phyloP scores from a whole-genome alignment of 2,888 invertebrate genomes.

The Agriopis leucophaearia region DNA sequence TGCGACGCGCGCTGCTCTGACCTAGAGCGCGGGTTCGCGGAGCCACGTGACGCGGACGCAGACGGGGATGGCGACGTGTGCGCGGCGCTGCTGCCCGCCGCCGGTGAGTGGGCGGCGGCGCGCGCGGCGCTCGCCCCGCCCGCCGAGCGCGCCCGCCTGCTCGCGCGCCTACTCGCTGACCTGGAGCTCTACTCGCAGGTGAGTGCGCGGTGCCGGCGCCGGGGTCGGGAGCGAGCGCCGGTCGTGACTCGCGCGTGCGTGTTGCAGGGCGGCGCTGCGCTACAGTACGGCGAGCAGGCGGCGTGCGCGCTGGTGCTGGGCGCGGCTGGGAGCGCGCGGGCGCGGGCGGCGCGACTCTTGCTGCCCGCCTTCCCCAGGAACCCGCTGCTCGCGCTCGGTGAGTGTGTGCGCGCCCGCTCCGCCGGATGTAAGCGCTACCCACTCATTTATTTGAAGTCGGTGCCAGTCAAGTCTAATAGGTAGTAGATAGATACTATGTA shows the following conservation, averaged over 20 bases:
- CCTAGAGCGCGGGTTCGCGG: slow-evolving; percentile 52
- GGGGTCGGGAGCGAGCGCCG: slow-evolving; percentile 1
- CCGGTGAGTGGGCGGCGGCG: slow-evolving; percentile 60
- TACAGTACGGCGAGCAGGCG: slow-evolving; percentile 63
- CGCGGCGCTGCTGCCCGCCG: slow-evolving; percentile 55
- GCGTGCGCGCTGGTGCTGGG: slow-evolving; percentile 55
- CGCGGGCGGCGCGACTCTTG: slow-evolving; percentile 43
- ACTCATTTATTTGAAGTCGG: too few species aligned
- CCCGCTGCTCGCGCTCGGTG: slow-evolving; percentile 55
- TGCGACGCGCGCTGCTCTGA: slow-evolving; percentile 57
- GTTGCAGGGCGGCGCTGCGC: slow-evolving; percentile 34
- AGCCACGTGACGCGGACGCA: slow-evolving; percentile 19
- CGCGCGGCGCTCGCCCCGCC: slow-evolving; percentile 49
- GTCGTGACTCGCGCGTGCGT: slow-evolving; percentile 18
- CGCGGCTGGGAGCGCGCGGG: slow-evolving; percentile 50
- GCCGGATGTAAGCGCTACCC: too few species aligned
- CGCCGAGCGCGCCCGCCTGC: slow-evolving; percentile 40
- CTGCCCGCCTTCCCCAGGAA: slow-evolving; percentile 53
- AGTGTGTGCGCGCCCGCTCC: slow-evolving; percentile 45
- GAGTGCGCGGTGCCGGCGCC: slow-evolving; percentile 25
- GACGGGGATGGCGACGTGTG: slow-evolving; percentile 32
- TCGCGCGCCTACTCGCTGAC: slow-evolving; percentile 36
- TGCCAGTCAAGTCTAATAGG: too few species aligned
- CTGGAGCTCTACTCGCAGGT: slow-evolving; percentile 29
- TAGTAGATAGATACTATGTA: too few species aligned